phyloP scores from a whole-genome alignment of 2,888 invertebrate species.

The Linnaemya tessellans region DNA sequence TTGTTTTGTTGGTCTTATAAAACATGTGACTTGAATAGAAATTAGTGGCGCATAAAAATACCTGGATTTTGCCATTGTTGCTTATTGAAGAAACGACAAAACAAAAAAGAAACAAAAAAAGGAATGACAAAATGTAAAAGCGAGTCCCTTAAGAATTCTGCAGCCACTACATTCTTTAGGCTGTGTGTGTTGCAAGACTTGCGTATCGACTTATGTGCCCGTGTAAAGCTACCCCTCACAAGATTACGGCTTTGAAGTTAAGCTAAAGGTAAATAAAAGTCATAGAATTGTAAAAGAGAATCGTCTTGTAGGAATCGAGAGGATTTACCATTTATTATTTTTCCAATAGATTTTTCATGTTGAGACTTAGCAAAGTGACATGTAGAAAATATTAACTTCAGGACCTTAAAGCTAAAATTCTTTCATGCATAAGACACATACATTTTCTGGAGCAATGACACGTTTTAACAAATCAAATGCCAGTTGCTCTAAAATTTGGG shows the following conservation, averaged over 20 bases:
- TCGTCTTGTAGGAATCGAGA: conserved; percentile 45
- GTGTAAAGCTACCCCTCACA: conserved; percentile 12
- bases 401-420: conserved; percentile 13
- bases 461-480: too few species aligned
- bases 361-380: conserved; percentile 76
- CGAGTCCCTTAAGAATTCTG: conserved; percentile 56
- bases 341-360: conserved; percentile 67
- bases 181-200: not conserved
- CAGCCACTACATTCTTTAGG: not conserved
- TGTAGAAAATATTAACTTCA: conserved; percentile 39
- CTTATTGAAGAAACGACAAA: conserved; percentile 43
- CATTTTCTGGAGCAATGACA: too few species aligned
- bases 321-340: conserved; percentile 62
- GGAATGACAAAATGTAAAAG: conserved; percentile 29
- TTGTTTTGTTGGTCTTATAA: conserved; percentile 59
- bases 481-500: too few species aligned
- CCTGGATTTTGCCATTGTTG: conserved; percentile 60
- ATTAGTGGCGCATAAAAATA: conserved; percentile 70
- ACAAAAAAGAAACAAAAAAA: not conserved
- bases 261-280: conserved; percentile 65
- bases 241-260: conserved; percentile 45
- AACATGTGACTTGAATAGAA: conserved; percentile 71
- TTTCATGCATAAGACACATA: not conserved
- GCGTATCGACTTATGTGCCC: not conserved
- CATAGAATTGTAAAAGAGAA: conserved; percentile 53